Evolutionary conservation across 2,797 vertebrate genomes (phyloP).

Genomic region (Intellagama lesueurii): DNA sequence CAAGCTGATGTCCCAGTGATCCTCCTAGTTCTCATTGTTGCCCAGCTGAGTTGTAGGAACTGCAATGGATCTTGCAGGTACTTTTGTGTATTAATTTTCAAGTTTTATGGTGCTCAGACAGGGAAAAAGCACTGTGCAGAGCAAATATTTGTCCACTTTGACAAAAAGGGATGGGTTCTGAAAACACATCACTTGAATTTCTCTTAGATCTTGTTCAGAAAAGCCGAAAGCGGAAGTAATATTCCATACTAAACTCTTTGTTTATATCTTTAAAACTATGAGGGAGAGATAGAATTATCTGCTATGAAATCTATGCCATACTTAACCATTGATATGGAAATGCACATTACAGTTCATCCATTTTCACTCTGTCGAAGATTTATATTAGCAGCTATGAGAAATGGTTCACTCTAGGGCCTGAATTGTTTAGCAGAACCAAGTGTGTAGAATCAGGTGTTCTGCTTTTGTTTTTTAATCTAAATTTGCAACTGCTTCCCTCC

Average conservation of each 20-base stretch:
- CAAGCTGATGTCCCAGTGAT: no score
- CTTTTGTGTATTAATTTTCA: conserved; percentile 3
- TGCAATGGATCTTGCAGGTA: not conserved
- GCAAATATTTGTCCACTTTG: conserved; percentile 17
- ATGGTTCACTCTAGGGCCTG: not conserved
- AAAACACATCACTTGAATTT: not conserved
- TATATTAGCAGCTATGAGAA: not conserved
- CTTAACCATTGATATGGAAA: not conserved
- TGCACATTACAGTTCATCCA: not conserved
- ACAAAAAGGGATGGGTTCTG: not conserved
- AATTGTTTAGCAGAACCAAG: not conserved
- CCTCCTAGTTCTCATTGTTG: no score
- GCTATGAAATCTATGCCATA: not conserved
- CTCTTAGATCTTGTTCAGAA: not conserved
- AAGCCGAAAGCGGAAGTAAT: not conserved
- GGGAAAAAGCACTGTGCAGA: not conserved
- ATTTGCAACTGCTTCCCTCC: not conserved
- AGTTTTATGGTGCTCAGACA: not conserved
- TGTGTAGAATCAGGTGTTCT: no score
- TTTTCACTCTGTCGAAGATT: not conserved
- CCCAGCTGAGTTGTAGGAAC: no score
- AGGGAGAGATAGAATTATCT: not conserved
- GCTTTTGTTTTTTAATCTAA: no score
- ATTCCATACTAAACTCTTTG: no score
- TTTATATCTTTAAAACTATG: not conserved